Evolutionary conservation across 2,113 vertebrate species (phyloP), one percentile per base, ranked within the genome.

Genomic region (Acanthisitta chloris): DNA sequence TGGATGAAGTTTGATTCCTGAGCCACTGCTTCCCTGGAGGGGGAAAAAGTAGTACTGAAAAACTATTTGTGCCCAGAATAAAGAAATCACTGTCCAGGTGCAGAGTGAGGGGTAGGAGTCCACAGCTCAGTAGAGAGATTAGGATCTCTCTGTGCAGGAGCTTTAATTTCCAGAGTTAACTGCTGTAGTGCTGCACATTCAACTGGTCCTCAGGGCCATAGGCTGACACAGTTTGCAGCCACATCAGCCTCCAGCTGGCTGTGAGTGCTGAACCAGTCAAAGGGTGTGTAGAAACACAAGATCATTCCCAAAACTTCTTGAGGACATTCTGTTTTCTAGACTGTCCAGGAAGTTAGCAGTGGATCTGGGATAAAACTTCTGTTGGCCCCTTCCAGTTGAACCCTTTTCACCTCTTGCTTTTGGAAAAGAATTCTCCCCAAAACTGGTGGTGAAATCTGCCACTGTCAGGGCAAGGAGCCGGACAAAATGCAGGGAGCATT

Each of bases 121-220:
- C 49, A 16, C 21, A 34, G 58, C 51, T 64, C 65, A 67, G 42
- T 20, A 38, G 69, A 69, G 78, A 71, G 52, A 29, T 73, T 31
- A 40, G 48, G 24, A 65, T 84, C 36, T 74, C 59, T 51, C 48
- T 11, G 0, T 2, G 17, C 29, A 69, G 72, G 28, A 87, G 65
- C 55, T 87, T 43, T 25, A 69, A 61, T 92, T 94, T 62, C 61
- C 66, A 8, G 8, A 73, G 23, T 86, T 43, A 66, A 8, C 26
- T 49, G 0, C 23, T 76, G 15, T 62, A 10, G 28, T 46, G 14
- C 70, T 91, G 70, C 4, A 1, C 1, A 1, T 72, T 59, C 0
- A 2, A 1, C 38, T 52, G 33, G 2, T 82, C 21, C 66, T 90
- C 5, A 2, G 24, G 45, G 42, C 67, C 6, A 0, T 3, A 19